Base-by-base conservation (phyloP, 2,113 vertebrate species). In the Mormyrus iriodes region DNA sequence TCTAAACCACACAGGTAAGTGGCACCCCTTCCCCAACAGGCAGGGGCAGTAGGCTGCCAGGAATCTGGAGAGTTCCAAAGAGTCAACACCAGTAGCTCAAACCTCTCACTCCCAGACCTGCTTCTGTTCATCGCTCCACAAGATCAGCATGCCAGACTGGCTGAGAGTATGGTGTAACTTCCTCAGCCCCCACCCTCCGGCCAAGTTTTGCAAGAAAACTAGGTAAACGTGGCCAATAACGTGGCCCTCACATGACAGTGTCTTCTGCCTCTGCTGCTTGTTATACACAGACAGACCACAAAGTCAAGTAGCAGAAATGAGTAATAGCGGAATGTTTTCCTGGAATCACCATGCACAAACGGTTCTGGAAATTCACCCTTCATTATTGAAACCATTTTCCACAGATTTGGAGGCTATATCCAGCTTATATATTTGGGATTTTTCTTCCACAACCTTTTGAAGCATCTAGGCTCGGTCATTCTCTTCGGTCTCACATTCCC, bases 361-460 rank as follows among this genome's bases (percentile, higher is more conserved):
- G 48, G 10, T 85, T 49, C 13, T n/a, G 83, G 44, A 85, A 49
- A 48, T 49, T 85, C 10, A 24, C 4, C n/a, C 24, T 10, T 85
- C 44, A 15, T 21, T 27, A 51, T 46, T 3, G 24, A 27, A 12
- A 51, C 24, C 19, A 27, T 12, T 27, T 31, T 27, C n/a, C 83
- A 85, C 24, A 85, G 83, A 51, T 85, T 85, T 85, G 83, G 21
- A 85, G 48, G 83, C 83, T 51, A 51, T n/a, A 48, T 85, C 24
- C 24, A 48, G 46, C 42, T 46, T n/a, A n/a, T 85, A 49, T 49
- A 48, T 31, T 85, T 24, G 48, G 12, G 44, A 85, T 85, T 51
- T 4, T 31, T 85, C 10, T 49, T 39, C 31, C 31, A 1, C 2
- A 1, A 35, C 1, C 69, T 76, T 76, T 76, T 10, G 10, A 12